Evolutionary conservation across 2,888 invertebrate species (phyloP).

Genomic region (Acanthosoma haemorrhoidale): DNA sequence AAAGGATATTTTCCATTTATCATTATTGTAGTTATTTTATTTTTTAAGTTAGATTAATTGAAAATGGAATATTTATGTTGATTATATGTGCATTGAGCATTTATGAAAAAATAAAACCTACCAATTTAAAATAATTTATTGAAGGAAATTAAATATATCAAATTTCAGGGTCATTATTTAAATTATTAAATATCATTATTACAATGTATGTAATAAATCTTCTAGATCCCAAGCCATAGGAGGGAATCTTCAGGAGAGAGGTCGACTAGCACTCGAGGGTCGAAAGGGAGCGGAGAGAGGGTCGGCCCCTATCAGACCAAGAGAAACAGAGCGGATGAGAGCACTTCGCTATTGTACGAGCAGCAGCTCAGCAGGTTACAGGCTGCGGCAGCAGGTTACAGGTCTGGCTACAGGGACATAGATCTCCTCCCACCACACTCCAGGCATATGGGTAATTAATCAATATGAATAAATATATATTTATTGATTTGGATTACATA

Average conservation of each 20-base stretch:
- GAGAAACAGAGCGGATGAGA: slow-evolving; percentile 35
- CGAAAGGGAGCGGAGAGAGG: slow-evolving; percentile 33
- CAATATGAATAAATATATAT: background rate
- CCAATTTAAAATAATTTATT: no score
- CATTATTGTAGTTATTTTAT: no score
- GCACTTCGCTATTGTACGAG: slow-evolving; percentile 37
- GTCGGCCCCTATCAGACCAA: background rate
- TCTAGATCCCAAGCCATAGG: slow-evolving; percentile 27
- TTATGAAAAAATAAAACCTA: no score
- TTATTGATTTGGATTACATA: background rate
- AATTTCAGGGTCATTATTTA: no score
- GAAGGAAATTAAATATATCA: no score
- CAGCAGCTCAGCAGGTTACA: slow-evolving; percentile 34
- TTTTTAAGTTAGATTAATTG: no score
- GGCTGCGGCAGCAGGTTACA: slow-evolving; percentile 6
- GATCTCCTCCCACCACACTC: slow-evolving; percentile 19
- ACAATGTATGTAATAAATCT: background rate
- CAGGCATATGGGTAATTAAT: slow-evolving; percentile 30
- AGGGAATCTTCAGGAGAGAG: slow-evolving; percentile 36
- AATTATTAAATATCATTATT: background rate
- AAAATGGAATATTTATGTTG: no score
- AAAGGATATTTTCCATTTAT: no score
- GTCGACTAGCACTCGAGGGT: slow-evolving; percentile 35
- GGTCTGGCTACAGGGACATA: slow-evolving; percentile 11
- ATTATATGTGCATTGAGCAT: no score